phyloP scores from a whole-genome alignment of 2,113 vertebrate genomes.

The Lethenteron camtschaticum region DNA sequence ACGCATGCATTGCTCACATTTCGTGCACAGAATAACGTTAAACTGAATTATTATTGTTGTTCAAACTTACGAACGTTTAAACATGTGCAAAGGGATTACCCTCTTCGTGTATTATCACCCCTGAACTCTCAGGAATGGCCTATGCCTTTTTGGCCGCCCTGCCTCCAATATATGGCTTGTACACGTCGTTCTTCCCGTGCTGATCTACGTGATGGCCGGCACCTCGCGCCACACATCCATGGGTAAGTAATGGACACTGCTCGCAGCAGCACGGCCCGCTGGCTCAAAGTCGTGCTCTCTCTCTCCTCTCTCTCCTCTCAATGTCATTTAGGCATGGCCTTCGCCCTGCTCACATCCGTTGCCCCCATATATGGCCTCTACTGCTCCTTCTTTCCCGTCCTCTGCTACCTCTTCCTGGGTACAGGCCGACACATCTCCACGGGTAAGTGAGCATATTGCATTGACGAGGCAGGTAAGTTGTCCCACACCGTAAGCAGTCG shows the following conservation, averaged over 20 bases:
- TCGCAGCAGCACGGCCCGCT: too few relatives aligned
- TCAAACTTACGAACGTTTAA: too few relatives aligned
- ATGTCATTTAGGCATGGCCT: slow-evolving; percentile 46
- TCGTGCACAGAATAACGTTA: too few relatives aligned
- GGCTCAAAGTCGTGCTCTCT: too few relatives aligned
- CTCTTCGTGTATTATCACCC: too few relatives aligned
- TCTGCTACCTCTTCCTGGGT: slow-evolving; percentile 57
- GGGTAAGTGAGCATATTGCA: slow-evolving; percentile 22
- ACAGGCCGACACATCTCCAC: slow-evolving; percentile 65
- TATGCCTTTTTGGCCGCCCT: slow-evolving; percentile 68
- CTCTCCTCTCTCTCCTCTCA: not conserved
- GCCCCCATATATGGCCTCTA: slow-evolving; percentile 72
- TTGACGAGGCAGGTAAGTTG: too few relatives aligned
- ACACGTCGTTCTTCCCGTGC: slow-evolving; percentile 67
- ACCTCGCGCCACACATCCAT: slow-evolving; percentile 69
- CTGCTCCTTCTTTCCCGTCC: slow-evolving; percentile 63
- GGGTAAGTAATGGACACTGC: slow-evolving; percentile 29
- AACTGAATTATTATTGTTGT: too few relatives aligned
- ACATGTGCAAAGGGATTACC: too few relatives aligned
- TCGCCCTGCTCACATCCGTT: slow-evolving; percentile 60
- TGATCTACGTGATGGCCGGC: slow-evolving; percentile 66
- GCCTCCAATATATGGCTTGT: slow-evolving; percentile 51
- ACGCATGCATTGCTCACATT: too few relatives aligned
- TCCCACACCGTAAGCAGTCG: too few relatives aligned
- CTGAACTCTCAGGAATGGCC: slow-evolving; percentile 38